Base-by-base conservation (phyloP, 2,113 vertebrate species). In the Cyanoliseus patagonus region DNA sequence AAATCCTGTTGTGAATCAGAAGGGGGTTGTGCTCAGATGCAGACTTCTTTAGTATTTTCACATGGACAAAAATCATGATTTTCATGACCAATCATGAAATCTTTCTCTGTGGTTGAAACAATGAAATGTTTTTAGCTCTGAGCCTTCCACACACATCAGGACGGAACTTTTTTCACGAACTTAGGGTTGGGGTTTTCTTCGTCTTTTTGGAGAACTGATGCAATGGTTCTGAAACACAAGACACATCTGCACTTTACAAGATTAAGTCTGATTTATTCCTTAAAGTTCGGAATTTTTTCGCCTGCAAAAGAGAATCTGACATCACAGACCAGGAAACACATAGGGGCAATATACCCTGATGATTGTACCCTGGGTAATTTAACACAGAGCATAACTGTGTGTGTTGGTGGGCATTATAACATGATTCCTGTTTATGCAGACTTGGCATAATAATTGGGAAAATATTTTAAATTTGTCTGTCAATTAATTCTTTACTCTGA, bases 31-130 rank as follows among this genome's bases (percentile, higher is more conserved):
- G 10, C 70, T 74, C 64, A 88, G 86, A 83, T 2, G 1, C 27
- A 93, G 74, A 70, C 59, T 83, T 89, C 66, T 52, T 93, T 59
- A 79, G 49, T 35, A 83, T 27, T 80, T 88, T 86, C 55, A 74
- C 12, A 59, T 70, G 53, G 13, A 49, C 88, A 15, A 77, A 83
- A 91, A 46, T 73, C 14, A 51, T 63, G 27, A 30, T 63, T 87
- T 92, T 70, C 31, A 52, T 57, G 55, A 62, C 27, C 51, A 59
- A 11, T 35, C 41, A 46, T 31, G 3, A 76, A 68, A 59, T 39
- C 23, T 76, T 68, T 66, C 22, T 83, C 13, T n/a, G 6, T n/a
- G 37, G 39, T n/a, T 80, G 23, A 73, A 94, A 76, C 39, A 4
- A 27, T 23, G 3, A 82, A n/a, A 62, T 49, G 11, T 1, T 70